Evolutionary conservation across 1,140 invertebrate species (phyloP).

Genomic region (Drosophila hydei): DNA sequence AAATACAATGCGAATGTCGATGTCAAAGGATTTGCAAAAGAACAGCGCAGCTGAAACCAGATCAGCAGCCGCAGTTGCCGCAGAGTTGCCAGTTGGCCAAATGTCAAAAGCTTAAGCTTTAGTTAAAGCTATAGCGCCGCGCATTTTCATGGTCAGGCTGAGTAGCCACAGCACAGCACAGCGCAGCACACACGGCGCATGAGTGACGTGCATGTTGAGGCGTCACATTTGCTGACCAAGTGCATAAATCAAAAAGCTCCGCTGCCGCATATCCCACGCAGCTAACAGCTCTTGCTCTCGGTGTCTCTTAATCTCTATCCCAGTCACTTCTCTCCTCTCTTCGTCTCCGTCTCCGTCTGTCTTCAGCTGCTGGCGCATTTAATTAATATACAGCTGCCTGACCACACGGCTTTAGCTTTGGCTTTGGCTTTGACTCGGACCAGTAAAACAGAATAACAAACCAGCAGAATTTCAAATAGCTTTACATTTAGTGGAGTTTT

Average conservation of each 20-base stretch:
- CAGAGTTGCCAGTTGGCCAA: slow-evolving; percentile 68
- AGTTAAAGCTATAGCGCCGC: slow-evolving; percentile 29
- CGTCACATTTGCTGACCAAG: slow-evolving; percentile 72
- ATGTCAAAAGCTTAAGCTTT: slow-evolving; percentile 74
- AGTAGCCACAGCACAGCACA: slow-evolving; percentile 4
- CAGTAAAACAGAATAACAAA: slow-evolving; percentile 18
- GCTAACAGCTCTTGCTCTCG: slow-evolving; percentile 6
- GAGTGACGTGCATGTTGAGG: slow-evolving; percentile 80
- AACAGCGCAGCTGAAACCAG: slow-evolving; percentile 52
- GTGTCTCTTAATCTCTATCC: slow-evolving; percentile 22
- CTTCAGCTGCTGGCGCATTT: slow-evolving; percentile 32
- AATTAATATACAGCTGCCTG: slow-evolving; percentile 47
- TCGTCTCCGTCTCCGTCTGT: slow-evolving; percentile 9
- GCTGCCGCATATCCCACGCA: slow-evolving; percentile 61
- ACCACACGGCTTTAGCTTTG: slow-evolving; percentile 31
- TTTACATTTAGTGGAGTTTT: slow-evolving; percentile 54
- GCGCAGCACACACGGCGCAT: slow-evolving; percentile 67
- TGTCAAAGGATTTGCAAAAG: slow-evolving; percentile 67
- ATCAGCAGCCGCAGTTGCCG: slow-evolving; percentile 19
- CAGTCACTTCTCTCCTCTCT: neutral
- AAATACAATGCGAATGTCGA: slow-evolving; percentile 56
- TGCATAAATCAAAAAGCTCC: slow-evolving; percentile 72
- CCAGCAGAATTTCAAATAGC: slow-evolving; percentile 28
- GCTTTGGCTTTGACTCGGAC: slow-evolving; percentile 9
- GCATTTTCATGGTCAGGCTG: slow-evolving; percentile 66